Conservation (phyloP, 2,113 vertebrate species). For the Pongo pygmaeus region DNA sequence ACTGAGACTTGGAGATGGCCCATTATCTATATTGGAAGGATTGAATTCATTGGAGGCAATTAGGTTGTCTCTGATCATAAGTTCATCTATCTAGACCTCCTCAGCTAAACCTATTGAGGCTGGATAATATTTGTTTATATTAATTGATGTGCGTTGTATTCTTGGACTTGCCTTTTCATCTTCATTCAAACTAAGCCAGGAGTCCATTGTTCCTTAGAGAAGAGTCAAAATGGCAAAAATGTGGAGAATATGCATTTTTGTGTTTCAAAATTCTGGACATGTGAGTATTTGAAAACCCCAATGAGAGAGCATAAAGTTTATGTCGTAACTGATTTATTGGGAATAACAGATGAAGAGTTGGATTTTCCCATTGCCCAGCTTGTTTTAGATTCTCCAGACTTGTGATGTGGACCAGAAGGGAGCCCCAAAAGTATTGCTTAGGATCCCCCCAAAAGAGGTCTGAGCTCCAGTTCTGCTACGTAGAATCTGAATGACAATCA, state of each 20-base stretch:
- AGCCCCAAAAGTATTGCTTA: neutral
- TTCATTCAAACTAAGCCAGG: neutral
- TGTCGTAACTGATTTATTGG: neutral
- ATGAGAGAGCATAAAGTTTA: neutral
- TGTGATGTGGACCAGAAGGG: neutral
- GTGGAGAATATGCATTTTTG: neutral
- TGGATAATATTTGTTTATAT: neutral
- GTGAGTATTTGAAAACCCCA: neutral
- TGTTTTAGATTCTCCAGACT: neutral
- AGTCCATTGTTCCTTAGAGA: neutral
- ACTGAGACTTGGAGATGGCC: neutral
- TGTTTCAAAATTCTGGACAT: neutral
- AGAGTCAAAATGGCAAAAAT: neutral
- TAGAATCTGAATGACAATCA: neutral
- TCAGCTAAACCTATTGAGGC: neutral
- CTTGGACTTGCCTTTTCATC: neutral
- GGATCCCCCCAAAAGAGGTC: neutral
- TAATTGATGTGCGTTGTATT: neutral
- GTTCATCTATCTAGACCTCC: neutral
- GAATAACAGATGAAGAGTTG: neutral
- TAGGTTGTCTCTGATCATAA: fast-evolving
- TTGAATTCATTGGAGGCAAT: neutral
- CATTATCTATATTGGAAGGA: neutral
- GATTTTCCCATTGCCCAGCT: neutral
- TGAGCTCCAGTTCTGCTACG: neutral